These are phyloP conservation scores for Pelecanoides urinatrix DNA, from an alignment of 2,113 vertebrate genomes.

Conservation along the genomic window DNA sequence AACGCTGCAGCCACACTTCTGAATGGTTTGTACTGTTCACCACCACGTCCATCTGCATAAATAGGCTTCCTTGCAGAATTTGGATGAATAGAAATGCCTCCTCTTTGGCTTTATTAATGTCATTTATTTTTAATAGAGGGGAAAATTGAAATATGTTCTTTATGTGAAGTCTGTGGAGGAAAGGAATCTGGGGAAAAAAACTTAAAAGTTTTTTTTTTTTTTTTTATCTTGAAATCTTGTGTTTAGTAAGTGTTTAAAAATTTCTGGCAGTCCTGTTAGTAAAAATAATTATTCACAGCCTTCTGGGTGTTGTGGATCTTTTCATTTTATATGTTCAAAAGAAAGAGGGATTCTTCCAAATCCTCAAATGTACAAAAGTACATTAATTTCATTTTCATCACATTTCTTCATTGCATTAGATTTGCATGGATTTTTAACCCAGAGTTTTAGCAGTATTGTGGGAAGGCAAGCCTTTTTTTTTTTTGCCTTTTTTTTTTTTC, in stretches of 20 bases:
- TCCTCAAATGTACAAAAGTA: slow-evolving; percentile 62
- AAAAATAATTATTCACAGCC: slow-evolving; percentile 70
- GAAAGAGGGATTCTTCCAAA: slow-evolving; percentile 61
- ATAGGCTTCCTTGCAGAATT: slow-evolving; percentile 18
- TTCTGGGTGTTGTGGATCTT: slow-evolving; percentile 68
- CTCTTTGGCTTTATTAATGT: slow-evolving; percentile 58
- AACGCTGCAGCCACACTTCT: neutral
- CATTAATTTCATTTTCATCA: slow-evolving; percentile 61
- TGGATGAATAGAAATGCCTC: slow-evolving; percentile 47
- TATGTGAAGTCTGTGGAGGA: slow-evolving; percentile 55
- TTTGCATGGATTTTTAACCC: slow-evolving; percentile 55
- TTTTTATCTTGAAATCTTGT: slow-evolving; percentile 60
- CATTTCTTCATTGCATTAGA: slow-evolving; percentile 48
- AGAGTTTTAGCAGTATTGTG: slow-evolving; percentile 17
- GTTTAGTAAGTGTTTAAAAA: slow-evolving; percentile 69
- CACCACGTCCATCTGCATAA: slow-evolving; percentile 21
- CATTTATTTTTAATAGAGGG: slow-evolving; percentile 63
- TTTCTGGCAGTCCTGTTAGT: slow-evolving; percentile 68
- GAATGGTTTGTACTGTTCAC: neutral
- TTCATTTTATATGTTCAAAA: slow-evolving; percentile 71
- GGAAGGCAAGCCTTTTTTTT: neutral
- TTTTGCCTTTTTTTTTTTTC: too few relatives aligned
- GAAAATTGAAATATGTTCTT: slow-evolving; percentile 60
- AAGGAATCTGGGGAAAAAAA: slow-evolving; percentile 60
- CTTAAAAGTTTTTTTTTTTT: slow-evolving; percentile 59